phyloP scores from a whole-genome alignment of 2,113 vertebrate species.

The Leptobrachium ailaonicum region DNA sequence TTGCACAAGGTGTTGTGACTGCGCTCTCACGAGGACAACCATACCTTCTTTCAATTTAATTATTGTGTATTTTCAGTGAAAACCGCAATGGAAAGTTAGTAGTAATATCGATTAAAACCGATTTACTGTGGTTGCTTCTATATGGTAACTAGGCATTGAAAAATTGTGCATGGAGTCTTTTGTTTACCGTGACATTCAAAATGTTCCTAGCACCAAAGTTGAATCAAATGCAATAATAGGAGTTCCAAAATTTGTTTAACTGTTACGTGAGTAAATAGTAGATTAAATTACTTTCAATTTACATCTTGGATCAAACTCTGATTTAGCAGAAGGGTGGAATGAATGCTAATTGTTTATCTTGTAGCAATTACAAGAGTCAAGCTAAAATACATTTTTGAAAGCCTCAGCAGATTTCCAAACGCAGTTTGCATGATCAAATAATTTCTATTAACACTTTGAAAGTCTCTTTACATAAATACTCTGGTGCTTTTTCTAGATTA shows the following conservation, averaged over 20 bases:
- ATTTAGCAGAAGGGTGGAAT: slow-evolving; percentile 31
- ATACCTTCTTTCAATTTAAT: too few species aligned
- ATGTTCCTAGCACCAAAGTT: slow-evolving; percentile 16
- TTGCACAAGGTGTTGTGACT: too few species aligned
- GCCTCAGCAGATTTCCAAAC: slow-evolving; percentile 51
- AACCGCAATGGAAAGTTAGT: too few species aligned
- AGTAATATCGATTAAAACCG: too few species aligned
- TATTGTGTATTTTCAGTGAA: too few species aligned
- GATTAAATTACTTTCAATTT: slow-evolving; percentile 52
- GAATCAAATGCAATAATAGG: slow-evolving; percentile 20
- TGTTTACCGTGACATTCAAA: slow-evolving; percentile 35
- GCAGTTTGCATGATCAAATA: slow-evolving; percentile 40
- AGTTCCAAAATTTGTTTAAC: slow-evolving; percentile 48
- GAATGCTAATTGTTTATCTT: slow-evolving; percentile 53
- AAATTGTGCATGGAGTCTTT: slow-evolving; percentile 9
- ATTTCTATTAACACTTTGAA: slow-evolving; percentile 39
- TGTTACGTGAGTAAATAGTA: slow-evolving; percentile 48
- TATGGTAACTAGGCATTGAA: slow-evolving; percentile 15
- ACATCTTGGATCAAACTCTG: slow-evolving; percentile 45
- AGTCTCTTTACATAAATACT: slow-evolving; percentile 26
- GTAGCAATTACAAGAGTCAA: slow-evolving; percentile 50
- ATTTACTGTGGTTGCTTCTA: background rate
- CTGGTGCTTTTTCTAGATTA: slow-evolving; percentile 38
- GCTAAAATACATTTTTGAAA: slow-evolving; percentile 52
- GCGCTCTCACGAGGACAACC: too few species aligned